These are phyloP conservation scores for Ctena decussata DNA, from an alignment of 2,888 invertebrate species.

Conservation along the genomic window DNA sequence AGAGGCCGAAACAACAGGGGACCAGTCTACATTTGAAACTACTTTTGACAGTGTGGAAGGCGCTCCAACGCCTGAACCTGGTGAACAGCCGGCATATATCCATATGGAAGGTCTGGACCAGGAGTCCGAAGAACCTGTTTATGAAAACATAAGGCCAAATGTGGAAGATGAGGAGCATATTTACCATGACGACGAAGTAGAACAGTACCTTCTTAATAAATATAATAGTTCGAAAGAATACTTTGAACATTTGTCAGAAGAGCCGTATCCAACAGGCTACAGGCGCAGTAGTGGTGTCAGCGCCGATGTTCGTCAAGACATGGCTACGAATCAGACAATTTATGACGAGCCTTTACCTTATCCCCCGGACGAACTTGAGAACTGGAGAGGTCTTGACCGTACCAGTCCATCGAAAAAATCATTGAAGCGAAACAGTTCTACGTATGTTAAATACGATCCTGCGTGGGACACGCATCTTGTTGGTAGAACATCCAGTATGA, in stretches of 20 bases:
- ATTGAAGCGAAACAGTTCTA: not conserved
- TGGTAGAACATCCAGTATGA: too few species aligned
- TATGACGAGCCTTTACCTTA: not conserved
- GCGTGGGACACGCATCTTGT: not conserved
- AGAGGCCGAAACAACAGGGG: not conserved
- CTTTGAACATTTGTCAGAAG: constrained; percentile 24
- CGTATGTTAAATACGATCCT: not conserved
- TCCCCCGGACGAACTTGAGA: not conserved
- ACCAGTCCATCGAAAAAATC: not conserved
- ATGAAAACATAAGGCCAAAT: constrained; percentile 16
- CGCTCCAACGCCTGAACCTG: not conserved
- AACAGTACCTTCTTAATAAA: constrained; percentile 41
- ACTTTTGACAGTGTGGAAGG: not conserved
- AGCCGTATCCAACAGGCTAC: not conserved
- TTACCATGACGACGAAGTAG: constrained; percentile 58
- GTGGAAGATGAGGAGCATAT: constrained; percentile 45
- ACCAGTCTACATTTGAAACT: not conserved
- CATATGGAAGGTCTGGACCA: not conserved
- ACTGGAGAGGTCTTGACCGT: not conserved
- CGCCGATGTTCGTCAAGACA: not conserved
- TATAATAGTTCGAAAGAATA: constrained; percentile 32
- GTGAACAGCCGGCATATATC: not conserved
- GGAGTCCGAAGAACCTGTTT: not conserved
- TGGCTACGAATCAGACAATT: too few species aligned
- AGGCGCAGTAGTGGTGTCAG: not conserved